Base-by-base conservation (phyloP, 2,113 vertebrate genomes). In the Melozone crissalis region DNA sequence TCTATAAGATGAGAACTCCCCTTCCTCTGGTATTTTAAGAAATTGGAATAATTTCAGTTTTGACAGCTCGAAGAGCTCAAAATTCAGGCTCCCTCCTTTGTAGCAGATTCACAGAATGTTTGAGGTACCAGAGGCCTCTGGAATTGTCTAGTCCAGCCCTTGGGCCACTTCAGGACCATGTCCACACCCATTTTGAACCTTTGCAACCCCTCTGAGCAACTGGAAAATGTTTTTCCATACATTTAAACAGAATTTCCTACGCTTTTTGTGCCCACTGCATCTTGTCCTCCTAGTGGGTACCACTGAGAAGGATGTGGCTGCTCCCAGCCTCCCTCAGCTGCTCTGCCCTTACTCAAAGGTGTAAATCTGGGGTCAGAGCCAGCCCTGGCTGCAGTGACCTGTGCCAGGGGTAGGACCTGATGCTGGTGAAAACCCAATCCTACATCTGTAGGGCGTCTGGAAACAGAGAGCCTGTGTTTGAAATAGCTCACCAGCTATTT, bases 31-130 rank as follows among this genome's bases (percentile, higher is more conserved):
- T 46, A 12, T 55, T 73, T 74, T 67, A 90, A 47, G 71, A 93
- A 67, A 84, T 39, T 7, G 47, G 67, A 66, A 44, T 90, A 73
- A 94, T 95, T 92, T 95, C 73, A 63, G 78, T 74, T 83, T 77
- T 94, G 89, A 89, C 80, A 84, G 47, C 51, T 87, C 0, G 0
- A 62, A 58, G 33, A 46, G 26, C 33, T 75, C 47, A 49, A 27
- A 84, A 87, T 89, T 66, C 28, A 58, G 61, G 31, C 66, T 90
- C 19, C 37, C 46, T 67, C 39, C 16, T 58, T 13, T 46, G 2
- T 3, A 75, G 46, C 39, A 46, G 71, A 12, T 31, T 69, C n/a
- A n/a, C 28, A 26, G 84, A 21, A 26, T 2, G 19, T n/a, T 3
- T 37, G 74, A 61, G 28, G 8, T 30, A 39, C 11, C 54, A 87